These are phyloP conservation scores for Myrmecophaga tridactyla DNA, from an alignment of 2,113 vertebrate species.

Conservation along the genomic window DNA sequence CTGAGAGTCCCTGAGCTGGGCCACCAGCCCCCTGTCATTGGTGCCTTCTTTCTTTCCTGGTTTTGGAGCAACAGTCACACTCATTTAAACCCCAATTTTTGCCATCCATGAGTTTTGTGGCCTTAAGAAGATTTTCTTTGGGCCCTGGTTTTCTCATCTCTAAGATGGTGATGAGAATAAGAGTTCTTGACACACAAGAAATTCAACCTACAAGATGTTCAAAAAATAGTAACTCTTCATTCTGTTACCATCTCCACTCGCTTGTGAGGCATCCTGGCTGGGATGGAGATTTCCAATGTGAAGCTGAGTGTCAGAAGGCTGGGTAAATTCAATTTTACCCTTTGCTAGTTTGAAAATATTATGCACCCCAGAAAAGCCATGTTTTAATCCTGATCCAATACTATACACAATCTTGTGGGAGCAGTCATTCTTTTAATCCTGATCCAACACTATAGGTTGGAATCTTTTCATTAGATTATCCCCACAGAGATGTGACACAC, in stretches of 20 bases:
- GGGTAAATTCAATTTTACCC: neutral
- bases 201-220: neutral
- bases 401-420: no score
- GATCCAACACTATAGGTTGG: no score
- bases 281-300: neutral
- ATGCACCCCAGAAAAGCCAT: no score
- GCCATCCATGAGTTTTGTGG: neutral
- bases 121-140: neutral
- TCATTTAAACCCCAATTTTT: neutral
- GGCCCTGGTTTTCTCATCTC: neutral
- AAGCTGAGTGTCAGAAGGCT: neutral
- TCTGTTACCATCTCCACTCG: no score
- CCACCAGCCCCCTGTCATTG: rapidly evolving
- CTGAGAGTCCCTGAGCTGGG: no score
- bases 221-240: neutral
- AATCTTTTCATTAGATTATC: no score
- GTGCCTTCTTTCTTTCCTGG: neutral
- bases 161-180: neutral
- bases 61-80: neutral
- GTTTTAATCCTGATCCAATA: no score
- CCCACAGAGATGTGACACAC: no score
- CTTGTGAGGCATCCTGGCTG: no score
- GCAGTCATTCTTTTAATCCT: no score
- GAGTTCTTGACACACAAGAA: neutral
- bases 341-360: no score